Conservation (phyloP, 2,797 vertebrate genomes). For the Argentina silus region DNA sequence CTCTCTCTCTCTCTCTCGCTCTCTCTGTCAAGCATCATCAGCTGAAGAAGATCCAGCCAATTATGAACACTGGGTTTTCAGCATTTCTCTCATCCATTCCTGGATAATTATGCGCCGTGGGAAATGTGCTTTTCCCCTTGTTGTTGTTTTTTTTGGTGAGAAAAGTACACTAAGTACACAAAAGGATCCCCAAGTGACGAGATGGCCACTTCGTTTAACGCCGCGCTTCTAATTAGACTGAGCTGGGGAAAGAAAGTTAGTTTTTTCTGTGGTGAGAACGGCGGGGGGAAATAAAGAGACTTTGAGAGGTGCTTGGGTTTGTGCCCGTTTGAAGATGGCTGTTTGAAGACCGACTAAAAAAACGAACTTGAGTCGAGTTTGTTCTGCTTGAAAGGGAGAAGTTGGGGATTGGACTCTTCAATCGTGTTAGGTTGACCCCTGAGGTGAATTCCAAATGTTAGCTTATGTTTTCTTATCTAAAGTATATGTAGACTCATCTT, state of each 20-base stretch:
- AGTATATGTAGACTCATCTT: too few relatives aligned
- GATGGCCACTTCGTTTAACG: slow-evolving; percentile 22
- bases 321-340: not conserved
- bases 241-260: not conserved
- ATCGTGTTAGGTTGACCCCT: not conserved
- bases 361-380: slow-evolving; percentile 6
- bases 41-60: slow-evolving; percentile 26
- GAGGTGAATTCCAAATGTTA: slow-evolving; percentile 13
- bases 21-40: not conserved
- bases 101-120: slow-evolving; percentile 63
- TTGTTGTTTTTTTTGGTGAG: slow-evolving; percentile 2
- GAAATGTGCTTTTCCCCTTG: slow-evolving; percentile 29
- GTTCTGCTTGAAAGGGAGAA: slow-evolving; percentile 1
- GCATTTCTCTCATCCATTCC: not conserved
- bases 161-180: slow-evolving; percentile 28
- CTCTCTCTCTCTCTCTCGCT: not conserved
- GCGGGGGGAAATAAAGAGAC: not conserved
- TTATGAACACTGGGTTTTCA: slow-evolving; percentile 40
- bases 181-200: slow-evolving; percentile 27
- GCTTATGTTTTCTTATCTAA: too few relatives aligned
- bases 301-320: not conserved
- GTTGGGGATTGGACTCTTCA: not conserved
- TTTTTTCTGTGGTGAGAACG: not conserved
- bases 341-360: slow-evolving; percentile 14
- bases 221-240: slow-evolving; percentile 11